phyloP scores from a whole-genome alignment of 2,113 vertebrate species.

The Panthera leo region DNA sequence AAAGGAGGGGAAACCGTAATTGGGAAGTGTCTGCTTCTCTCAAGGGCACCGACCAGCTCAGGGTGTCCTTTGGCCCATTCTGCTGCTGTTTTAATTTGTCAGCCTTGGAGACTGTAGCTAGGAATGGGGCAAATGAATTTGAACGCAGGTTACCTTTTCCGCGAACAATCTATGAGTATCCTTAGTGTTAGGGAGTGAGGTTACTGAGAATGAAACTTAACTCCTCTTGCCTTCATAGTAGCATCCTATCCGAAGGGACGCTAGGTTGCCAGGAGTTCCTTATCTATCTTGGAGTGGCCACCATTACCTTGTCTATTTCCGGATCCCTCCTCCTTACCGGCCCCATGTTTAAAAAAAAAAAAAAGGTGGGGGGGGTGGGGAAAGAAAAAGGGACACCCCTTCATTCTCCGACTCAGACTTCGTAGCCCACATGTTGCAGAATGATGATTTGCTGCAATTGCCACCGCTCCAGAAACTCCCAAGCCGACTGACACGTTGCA shows the following conservation, averaged over 20 bases:
- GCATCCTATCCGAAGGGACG: conserved; percentile 37
- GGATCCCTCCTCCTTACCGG: not conserved
- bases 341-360: not conserved
- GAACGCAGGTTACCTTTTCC: not conserved
- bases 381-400: not conserved
- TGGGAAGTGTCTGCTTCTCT: not conserved
- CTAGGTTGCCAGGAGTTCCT: not conserved
- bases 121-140: not conserved
- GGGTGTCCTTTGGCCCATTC: not conserved
- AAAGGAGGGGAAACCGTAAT: not conserved
- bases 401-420: not conserved
- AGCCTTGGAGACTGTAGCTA: not conserved
- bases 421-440: not conserved
- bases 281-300: not conserved
- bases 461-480: conserved; percentile 30
- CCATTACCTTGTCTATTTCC: not conserved
- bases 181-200: not conserved
- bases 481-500: conserved; percentile 77
- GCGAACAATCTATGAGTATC: not conserved
- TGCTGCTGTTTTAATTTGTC: not conserved
- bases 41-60: not conserved
- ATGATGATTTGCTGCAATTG: not conserved
- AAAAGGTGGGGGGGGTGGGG: rapidly evolving
- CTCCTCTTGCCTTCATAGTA: not conserved
- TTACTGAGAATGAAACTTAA: conserved; percentile 25